Evolutionary conservation across 2,797 vertebrate species (phyloP), one percentile per base, ranked within the genome.

Genomic region (Vireo griseus): DNA sequence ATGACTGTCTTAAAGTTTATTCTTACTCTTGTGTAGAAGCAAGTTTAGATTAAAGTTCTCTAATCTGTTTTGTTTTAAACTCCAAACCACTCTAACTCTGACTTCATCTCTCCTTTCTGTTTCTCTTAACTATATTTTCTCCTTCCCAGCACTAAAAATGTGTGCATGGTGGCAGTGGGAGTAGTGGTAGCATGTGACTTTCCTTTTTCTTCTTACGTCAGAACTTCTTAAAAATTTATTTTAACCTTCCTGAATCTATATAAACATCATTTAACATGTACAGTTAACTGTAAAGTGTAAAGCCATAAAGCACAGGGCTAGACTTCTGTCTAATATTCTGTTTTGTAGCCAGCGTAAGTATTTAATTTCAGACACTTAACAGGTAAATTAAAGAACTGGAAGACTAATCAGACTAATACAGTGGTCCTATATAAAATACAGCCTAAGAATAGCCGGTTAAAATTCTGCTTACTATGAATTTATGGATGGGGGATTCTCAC

Each of bases 101-200:
- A 87, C 72, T 90, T 94, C 13, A 35, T 68, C 58, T 94, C 29
- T 90, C 44, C 68, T 92, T 92, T 88, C 77, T 92, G 42, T 92
- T 89, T 71, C 52, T 92, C 87, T 83, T 97, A 96, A 97, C 89
- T 94, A 0, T 65, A 20, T 93, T 94, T 88, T 93, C 85, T 97
- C 69, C 73, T 92, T 69, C 84, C 66, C 80, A 94, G 96, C 87
- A 50, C 55, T 94, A 86, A 76, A 84, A 77, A 51, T 62, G 33
- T 92, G 25, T 75, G 59, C 28, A 12, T 92, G 68, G n/a, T 83
- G 44, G 45, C 78, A 77, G n/a, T 85, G 85, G 66, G 58, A 63
- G 29, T 86, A 77, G 52, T 62, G 59, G 67, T 85, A 85, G 84
- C 48, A 42, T 67, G 33, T 59, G 74, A 68, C 15, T 85, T 28